A percentile compares a stretch with the other conserved stretches of the same genome.
These are phyloP conservation scores for Eptatretus atami DNA, from an alignment of 2,797 vertebrate genomes.

Conservation along the genomic window DNA sequence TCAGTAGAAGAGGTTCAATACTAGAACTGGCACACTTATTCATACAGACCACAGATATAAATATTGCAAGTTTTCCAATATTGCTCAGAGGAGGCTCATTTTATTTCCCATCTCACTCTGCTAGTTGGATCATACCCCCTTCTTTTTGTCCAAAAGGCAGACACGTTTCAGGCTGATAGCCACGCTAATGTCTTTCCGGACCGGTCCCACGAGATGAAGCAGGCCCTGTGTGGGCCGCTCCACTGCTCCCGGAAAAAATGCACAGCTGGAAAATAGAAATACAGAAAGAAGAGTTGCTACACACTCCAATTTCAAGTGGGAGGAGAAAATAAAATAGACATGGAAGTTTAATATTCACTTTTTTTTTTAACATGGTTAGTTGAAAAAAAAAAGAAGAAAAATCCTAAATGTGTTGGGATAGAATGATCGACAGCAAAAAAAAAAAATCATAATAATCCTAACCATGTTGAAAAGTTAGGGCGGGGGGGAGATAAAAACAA, in stretches of 20 bases:
- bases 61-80: too few relatives aligned
- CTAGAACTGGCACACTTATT: too few relatives aligned
- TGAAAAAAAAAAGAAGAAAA: not conserved
- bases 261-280: conserved; percentile 13
- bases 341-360: not conserved
- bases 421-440: not conserved
- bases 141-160: conserved; percentile 47
- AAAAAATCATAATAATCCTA: too few relatives aligned
- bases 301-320: too few relatives aligned
- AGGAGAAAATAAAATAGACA: conserved; percentile 11
- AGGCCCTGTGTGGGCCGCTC: conserved; percentile 47
- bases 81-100: too few relatives aligned
- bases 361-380: not conserved
- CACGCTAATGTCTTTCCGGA: conserved; percentile 34
- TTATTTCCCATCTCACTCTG: too few relatives aligned
- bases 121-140: conserved; percentile 23
- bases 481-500: too few relatives aligned
- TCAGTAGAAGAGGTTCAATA: too few relatives aligned
- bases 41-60: too few relatives aligned
- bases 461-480: too few relatives aligned
- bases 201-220: conserved; percentile 18
- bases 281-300: too few relatives aligned
- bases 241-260: conserved; percentile 43
- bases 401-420: not conserved
- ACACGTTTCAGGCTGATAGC: conserved; percentile 60